Evolutionary conservation across 2,888 invertebrate species (phyloP).

Genomic region (Masnerella sp.): DNA sequence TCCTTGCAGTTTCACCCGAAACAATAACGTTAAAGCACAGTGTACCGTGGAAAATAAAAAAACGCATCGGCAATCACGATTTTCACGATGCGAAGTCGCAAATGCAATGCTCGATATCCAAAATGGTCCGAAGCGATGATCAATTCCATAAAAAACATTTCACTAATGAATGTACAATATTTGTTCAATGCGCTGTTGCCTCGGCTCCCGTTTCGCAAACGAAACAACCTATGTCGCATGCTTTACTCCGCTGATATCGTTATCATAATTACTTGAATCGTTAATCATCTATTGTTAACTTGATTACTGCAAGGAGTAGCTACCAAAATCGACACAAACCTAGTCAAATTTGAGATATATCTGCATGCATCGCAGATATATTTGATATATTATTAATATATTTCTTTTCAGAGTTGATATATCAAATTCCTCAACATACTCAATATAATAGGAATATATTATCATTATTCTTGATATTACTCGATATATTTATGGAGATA

Average conservation of each 20-base stretch:
- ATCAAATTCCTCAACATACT: no score
- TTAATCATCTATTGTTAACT: constrained; percentile 40
- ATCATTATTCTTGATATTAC: no score
- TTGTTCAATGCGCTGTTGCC: constrained; percentile 14
- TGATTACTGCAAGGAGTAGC: constrained; percentile 20
- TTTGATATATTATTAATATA: no score
- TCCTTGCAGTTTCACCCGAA: not conserved
- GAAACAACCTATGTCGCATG: constrained; percentile 37
- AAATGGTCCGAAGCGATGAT: not conserved
- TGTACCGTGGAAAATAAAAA: constrained; percentile 15
- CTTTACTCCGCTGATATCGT: constrained; percentile 28
- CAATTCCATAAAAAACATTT: constrained; percentile 20
- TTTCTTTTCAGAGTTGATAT: no score
- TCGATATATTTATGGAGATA: no score
- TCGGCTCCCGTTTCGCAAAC: constrained; percentile 40
- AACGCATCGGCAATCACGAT: not conserved
- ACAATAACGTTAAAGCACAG: constrained; percentile 16
- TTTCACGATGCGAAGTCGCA: not conserved
- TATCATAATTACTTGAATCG: constrained; percentile 35
- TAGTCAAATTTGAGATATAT: no score
- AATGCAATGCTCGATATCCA: constrained; percentile 2
- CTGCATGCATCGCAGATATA: no score
- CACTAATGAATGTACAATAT: constrained; percentile 15
- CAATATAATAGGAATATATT: no score
- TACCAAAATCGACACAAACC: no score